Evolutionary conservation across 2,888 invertebrate genomes (phyloP).

Genomic region (Trissoscelio sp.): DNA sequence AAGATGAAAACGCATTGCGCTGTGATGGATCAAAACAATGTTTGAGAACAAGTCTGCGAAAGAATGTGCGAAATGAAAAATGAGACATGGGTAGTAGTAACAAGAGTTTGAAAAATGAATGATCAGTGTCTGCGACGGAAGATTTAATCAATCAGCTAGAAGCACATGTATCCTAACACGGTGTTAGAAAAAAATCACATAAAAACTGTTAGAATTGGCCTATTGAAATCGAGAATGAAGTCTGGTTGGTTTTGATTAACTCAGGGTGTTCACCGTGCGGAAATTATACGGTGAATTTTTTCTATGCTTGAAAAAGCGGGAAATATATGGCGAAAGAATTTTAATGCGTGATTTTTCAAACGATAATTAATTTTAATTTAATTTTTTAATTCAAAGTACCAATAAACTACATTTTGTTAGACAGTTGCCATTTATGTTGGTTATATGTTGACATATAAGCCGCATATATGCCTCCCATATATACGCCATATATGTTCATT

Average conservation of each 20-base stretch:
- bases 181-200: background rate
- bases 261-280: no score
- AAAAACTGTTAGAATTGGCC: background rate
- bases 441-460: no score
- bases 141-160: slow-evolving; percentile 35
- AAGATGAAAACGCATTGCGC: slow-evolving; percentile 4
- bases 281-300: no score
- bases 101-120: slow-evolving; percentile 41
- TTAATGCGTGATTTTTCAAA: no score
- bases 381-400: no score
- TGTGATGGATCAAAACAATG: slow-evolving; percentile 22
- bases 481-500: no score
- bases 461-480: no score
- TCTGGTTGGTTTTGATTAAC: background rate
- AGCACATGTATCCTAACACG: background rate
- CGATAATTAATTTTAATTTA: no score
- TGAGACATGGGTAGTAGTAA: slow-evolving; percentile 30
- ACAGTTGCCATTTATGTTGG: no score
- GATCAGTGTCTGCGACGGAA: slow-evolving; percentile 13
- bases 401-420: no score
- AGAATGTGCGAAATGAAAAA: slow-evolving; percentile 34
- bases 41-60: background rate
- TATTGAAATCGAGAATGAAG: background rate
- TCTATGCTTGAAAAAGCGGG: no score
- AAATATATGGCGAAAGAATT: no score